A percentile compares a stretch with the other conserved stretches of the same genome.
These are phyloP conservation scores for Bombylius discolor DNA, from an alignment of 2,888 invertebrate genomes.

Conservation along the genomic window DNA sequence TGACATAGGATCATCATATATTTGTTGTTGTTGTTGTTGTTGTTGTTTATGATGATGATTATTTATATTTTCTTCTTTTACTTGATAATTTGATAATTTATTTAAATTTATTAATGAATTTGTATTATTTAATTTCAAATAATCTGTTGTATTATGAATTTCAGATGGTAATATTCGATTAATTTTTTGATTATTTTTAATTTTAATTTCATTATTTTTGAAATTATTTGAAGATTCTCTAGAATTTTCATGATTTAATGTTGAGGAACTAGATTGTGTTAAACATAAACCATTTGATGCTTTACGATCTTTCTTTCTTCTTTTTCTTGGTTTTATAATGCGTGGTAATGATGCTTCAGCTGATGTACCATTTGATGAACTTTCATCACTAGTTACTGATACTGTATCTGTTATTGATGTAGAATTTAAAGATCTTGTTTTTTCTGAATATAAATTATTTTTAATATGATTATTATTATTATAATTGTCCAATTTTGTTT, in stretches of 20 bases:
- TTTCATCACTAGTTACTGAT: slow-evolving; percentile 66
- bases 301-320: slow-evolving; percentile 80
- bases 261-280: not conserved
- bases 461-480: slow-evolving; percentile 15
- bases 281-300: slow-evolving; percentile 20
- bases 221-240: not conserved
- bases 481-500: not conserved
- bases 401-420: slow-evolving; percentile 42
- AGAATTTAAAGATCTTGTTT: slow-evolving; percentile 31
- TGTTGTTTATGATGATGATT: not conserved
- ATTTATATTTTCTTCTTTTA: not conserved
- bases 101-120: not conserved
- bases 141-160: not conserved
- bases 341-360: slow-evolving; percentile 65
- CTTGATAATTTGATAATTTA: not conserved
- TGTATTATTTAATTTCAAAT: not conserved
- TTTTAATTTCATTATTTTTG: not conserved
- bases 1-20: not conserved
- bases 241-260: slow-evolving; percentile 1
- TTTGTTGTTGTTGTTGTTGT: slow-evolving; percentile 6
- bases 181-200: not conserved
- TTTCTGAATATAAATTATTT: slow-evolving; percentile 17
- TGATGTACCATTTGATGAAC: slow-evolving; percentile 36
- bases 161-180: not conserved
- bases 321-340: slow-evolving; percentile 78